Evolutionary conservation across 2,797 vertebrate species (phyloP).

Genomic region (Schizopygopsis pylzovi): DNA sequence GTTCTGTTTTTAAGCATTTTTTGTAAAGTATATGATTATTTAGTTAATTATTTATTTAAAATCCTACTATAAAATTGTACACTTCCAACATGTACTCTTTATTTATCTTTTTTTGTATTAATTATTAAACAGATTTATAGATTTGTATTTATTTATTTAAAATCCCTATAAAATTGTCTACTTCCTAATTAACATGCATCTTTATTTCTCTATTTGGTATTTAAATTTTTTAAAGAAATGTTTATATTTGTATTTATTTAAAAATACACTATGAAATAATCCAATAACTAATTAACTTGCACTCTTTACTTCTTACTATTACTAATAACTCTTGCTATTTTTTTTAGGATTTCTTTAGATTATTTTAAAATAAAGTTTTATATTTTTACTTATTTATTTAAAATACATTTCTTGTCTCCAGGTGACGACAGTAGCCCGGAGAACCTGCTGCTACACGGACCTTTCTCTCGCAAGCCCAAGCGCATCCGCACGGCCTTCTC

Average conservation of each 20-base stretch:
- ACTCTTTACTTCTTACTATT: neutral
- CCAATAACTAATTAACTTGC: neutral
- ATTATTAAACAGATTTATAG: too few species aligned
- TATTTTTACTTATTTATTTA: neutral
- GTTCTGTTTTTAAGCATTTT: neutral
- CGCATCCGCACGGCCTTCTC: constrained; percentile 70
- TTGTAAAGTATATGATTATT: neutral
- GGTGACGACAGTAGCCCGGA: constrained; percentile 72
- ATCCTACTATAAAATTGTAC: neutral
- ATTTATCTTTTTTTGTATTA: neutral
- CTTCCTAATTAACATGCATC: neutral
- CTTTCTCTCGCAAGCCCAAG: constrained; percentile 70
- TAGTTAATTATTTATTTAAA: neutral
- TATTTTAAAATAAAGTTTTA: neutral
- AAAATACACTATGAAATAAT: neutral
- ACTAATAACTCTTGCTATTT: neutral
- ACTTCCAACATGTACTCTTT: neutral
- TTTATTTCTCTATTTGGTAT: neutral
- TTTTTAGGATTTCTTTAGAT: neutral
- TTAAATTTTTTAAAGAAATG: neutral
- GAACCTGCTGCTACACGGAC: constrained; percentile 64
- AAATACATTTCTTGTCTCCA: constrained; percentile 20
- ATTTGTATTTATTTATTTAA: neutral
- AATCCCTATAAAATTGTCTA: neutral
- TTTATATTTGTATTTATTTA: neutral